These are phyloP conservation scores for Ceyx melanurus DNA, from an alignment of 2,113 vertebrate genomes.

Conservation along the genomic window DNA sequence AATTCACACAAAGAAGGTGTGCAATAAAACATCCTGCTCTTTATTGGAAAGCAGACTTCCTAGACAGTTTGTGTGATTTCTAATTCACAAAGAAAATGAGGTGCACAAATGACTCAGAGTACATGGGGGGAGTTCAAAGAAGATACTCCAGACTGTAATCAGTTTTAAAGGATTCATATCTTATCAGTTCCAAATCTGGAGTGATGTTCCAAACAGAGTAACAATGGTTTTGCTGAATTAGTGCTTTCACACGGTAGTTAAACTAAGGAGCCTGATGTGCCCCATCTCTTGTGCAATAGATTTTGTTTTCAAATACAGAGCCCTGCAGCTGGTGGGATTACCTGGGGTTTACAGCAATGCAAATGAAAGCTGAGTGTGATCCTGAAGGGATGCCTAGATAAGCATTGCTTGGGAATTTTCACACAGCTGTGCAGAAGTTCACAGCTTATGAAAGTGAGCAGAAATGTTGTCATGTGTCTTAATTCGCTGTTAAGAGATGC, in stretches of 20 bases:
- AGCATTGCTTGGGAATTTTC: background rate
- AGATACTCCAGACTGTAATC: background rate
- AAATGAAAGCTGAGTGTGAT: background rate
- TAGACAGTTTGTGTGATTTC: slow-evolving; percentile 20
- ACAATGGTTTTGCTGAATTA: background rate
- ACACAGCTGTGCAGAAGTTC: background rate
- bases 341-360: background rate
- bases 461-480: background rate
- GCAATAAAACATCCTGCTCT: slow-evolving; percentile 28
- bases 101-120: slow-evolving; percentile 45
- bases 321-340: background rate
- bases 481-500: background rate
- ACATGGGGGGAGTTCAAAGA: slow-evolving; percentile 5
- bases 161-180: background rate
- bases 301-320: background rate
- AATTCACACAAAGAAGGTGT: slow-evolving; percentile 64
- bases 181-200: slow-evolving; percentile 25
- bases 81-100: slow-evolving; percentile 63
- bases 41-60: slow-evolving; percentile 31
- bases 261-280: background rate
- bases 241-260: background rate
- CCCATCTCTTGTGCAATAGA: background rate
- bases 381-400: background rate
- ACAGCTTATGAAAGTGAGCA: background rate
- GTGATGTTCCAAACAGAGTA: background rate